Evolutionary conservation across 2,888 invertebrate genomes (phyloP), one percentile per base, ranked within the genome.

Genomic region (Papilio elwesi): DNA sequence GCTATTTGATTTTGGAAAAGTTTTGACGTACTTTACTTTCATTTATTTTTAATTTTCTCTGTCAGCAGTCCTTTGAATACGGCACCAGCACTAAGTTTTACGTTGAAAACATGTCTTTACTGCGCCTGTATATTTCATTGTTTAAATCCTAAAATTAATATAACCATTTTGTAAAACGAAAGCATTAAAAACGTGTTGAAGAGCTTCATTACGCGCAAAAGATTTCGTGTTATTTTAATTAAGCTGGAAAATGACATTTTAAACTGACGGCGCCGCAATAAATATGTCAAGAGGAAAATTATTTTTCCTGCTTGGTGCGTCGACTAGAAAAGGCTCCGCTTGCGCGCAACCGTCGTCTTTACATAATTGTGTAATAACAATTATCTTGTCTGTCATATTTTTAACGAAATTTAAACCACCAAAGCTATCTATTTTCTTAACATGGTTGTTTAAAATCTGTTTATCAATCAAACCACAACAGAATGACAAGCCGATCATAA

Each of bases 141-240:
- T 38, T 55, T 10, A 43, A 62, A 13, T 43, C 10, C 15, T 62
- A 13, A 12, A 62, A n/a, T n/a, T n/a, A 62, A 43, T 36, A 10
- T 43, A 15, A 15, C n/a, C 43, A 62, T 43, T 48, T 66, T 47
- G 48, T 71, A 51, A 49, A 66, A 65, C 16, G 57, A 51, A 71
- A 57, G 43, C 26, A 66, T 48, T 48, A 55, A 62, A 36, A 64
- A 74, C 70, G 57, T 71, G 70, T 72, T 74, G 59, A 70, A 71
- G 70, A 75, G 74, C 73, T 77, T 83, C 79, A 83, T 85, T 84
- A 77, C 78, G 83, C 84, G 83, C 83, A 82, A 78, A 79, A 80
- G 79, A 85, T 85, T 85, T 83, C 78, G 78, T 80, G 77, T 77
- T 78, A 80, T 85, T 85, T 87, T 89, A 88, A 89, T 88, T 87